A percentile compares a stretch with the other conserved stretches of the same genome.
Conservation (phyloP, 2,113 vertebrate genomes). For the Lonchura striata region DNA sequence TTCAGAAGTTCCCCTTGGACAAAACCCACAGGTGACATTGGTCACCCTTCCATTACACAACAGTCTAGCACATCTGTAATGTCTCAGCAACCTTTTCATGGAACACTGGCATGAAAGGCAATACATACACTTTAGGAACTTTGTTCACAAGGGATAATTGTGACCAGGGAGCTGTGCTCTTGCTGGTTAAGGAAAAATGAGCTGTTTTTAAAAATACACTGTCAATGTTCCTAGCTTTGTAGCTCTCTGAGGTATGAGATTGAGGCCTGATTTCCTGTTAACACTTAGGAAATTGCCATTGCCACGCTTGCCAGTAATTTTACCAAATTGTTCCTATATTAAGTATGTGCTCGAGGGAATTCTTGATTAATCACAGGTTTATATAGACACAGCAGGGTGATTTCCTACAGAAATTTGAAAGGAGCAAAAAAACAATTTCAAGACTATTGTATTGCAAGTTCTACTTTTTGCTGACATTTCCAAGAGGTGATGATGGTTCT, state of each 20-base stretch:
- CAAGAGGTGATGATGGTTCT: not conserved
- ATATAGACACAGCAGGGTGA: not conserved
- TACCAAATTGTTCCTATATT: not conserved
- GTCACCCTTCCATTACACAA: not conserved
- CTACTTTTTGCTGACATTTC: not conserved
- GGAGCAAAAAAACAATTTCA: not conserved
- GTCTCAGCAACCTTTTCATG: not conserved
- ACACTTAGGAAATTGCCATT: not conserved
- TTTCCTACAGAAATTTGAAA: not conserved
- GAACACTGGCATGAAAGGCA: not conserved
- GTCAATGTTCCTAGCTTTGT: not conserved
- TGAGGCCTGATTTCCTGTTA: not conserved
- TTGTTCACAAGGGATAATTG: not conserved
- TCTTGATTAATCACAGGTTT: not conserved
- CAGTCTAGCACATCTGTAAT: not conserved
- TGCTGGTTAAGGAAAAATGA: not conserved
- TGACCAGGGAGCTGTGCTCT: not conserved
- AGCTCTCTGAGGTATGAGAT: not conserved
- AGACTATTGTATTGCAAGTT: not conserved
- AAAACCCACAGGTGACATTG: not conserved
- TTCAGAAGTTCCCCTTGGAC: not conserved
- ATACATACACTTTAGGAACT: not conserved
- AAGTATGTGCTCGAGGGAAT: not conserved
- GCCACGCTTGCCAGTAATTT: not conserved
- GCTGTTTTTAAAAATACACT: not conserved